Base-by-base conservation (phyloP, 2,888 invertebrate species). In the Lithophane leautieri region DNA sequence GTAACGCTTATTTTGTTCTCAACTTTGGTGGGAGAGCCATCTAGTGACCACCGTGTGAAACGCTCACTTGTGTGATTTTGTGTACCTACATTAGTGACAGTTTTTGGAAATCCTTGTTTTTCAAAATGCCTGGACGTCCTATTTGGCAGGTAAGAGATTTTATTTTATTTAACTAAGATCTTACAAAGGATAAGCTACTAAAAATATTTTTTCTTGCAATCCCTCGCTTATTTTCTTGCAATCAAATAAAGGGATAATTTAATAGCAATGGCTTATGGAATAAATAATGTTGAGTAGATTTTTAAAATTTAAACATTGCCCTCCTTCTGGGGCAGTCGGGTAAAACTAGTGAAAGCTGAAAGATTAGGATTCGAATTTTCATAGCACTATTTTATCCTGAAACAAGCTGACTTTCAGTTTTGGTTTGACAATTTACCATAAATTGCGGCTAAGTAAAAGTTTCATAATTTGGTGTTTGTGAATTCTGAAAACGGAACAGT, bases 101-200 rank as follows among this genome's bases (percentile, higher is more conserved):
- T 91, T 91, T 90, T 91, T 89, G 88, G 87, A 91, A 90, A 90
- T 88, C 75, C 75, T 73, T 78, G 81, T 86, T 60, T 70, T 85
- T 81, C 87, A 97, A 95, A 95, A 98, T 98, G 98, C 98, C 98
- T 95, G 98, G 98, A 97, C 98, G 97, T 97, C 98, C 98, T 85
- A 96, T 98, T 94, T 98, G 98, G 98, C 98, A 98, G 97, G 98
- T 98, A 94, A 95, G 88, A 77, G 34, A 40, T 56, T 60, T 47
- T 54, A 54, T 25, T 58, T 40, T 14, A 40, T 28, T 56, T 63
- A 7, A 42, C 1, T 0, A 14, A n/a, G 11, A n/a, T n/a, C 0
- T 47, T 56, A 16, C 12, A 4, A 19, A 19, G n/a, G 22, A 14
- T 9, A 22, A 4, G 40, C 34, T 34, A 6, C 1, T 9, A 44